Base-by-base conservation (phyloP, 2,797 vertebrate species). In the Hirundo rustica region DNA sequence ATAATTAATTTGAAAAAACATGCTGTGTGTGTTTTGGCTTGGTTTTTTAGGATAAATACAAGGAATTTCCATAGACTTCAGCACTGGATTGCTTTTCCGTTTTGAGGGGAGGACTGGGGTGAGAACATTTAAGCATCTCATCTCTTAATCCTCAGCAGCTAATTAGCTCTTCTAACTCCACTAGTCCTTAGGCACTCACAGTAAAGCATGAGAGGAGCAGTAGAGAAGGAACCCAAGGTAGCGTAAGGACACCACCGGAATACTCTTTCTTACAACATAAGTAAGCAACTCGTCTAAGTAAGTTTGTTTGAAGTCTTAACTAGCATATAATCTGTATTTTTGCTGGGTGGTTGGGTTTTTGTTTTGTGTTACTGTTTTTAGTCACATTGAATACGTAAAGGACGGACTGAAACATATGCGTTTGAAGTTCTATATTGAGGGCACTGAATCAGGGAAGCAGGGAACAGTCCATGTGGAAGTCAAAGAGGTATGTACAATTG, bases 361-460 rank as follows among this genome's bases (percentile, higher is more conserved):
- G 47, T 76, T 75, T 67, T 72, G 4, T 89, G 76, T 91, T 95
- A 66, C 72, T 77, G 30, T 57, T 85, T n/a, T 47, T 88, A 99
- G 99, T 95, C 99, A 99, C 75, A 12, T 97, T 45, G 98, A 99
- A 85, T 99, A 98, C 48, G 10, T 98, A 65, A 99, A 99, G 97
- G 98, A 99, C 4, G 99, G 98, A 64, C 90, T 98, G 91, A 99
- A 98, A 92, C 97, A 98, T 42, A 98, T 99, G 97, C 98, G 98
- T 64, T 97, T 99, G 47, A 99, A 98, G 96, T 99, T 99, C 98
- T 99, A 99, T 97, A 99, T 99, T 23, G 98, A 99, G 92, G 99
- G 99, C 36, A 98, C 98, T 2, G 99, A 99, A 96, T 98, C 98
- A 7, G 99, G 98, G 57, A 97, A 98, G 70, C 98, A 97, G 75